A percentile compares a stretch with the other conserved stretches of the same genome.
Evolutionary conservation across 64 coral and sea anemone genomes (phyloP).

Genomic region (Actinia tenebrosa): DNA sequence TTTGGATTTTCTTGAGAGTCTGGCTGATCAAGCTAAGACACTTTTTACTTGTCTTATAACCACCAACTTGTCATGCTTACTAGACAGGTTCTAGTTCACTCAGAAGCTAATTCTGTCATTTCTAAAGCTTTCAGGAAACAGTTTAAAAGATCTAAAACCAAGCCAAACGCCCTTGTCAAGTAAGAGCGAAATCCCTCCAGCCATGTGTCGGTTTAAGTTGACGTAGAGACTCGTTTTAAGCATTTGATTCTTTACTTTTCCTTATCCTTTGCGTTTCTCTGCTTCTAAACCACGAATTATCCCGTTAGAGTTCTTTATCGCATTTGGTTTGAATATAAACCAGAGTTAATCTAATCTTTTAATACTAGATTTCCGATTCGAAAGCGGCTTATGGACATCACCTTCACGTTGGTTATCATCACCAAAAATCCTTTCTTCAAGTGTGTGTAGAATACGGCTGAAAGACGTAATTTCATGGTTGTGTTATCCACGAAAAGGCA

Average conservation of each 20-base stretch:
- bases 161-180: constrained; percentile 25
- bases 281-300: constrained; percentile 15
- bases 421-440: background rate
- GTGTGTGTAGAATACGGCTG: background rate
- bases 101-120: constrained; percentile 19
- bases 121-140: constrained; percentile 15
- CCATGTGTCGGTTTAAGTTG: background rate
- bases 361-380: constrained; percentile 24
- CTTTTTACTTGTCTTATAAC: background rate
- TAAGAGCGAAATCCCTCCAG: background rate
- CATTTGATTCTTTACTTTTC: background rate
- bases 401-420: constrained; percentile 24
- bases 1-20: background rate
- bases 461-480: background rate
- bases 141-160: constrained; percentile 17
- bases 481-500: background rate
- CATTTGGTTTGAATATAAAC: constrained; percentile 28
- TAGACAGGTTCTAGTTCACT: background rate
- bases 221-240: background rate
- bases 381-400: constrained; percentile 23
- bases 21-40: background rate
- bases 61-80: background rate
- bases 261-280: constrained; percentile 6
- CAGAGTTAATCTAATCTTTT: constrained; percentile 21
- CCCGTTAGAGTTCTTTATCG: constrained; percentile 26